Percentiles rank a stretch among this genome's conserved stretches.
Conservation (phyloP, 2,113 vertebrate genomes). For the Aix galericulata region DNA sequence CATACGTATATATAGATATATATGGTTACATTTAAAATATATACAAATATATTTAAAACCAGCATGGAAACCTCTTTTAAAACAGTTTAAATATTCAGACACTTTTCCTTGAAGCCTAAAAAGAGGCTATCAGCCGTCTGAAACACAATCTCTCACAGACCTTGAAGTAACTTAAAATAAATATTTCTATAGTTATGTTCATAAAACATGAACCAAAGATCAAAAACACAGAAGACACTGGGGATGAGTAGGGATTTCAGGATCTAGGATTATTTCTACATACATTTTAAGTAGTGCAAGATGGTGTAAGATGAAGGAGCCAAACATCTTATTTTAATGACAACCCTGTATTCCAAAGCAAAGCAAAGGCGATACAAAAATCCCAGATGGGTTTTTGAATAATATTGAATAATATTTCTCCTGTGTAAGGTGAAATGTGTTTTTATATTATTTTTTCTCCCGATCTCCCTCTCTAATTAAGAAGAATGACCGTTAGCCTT, state of each 20-base stretch:
- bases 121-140: not conserved
- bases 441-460: not conserved
- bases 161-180: slow-evolving; percentile 14
- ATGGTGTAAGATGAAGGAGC: slow-evolving; percentile 30
- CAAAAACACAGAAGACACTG: not conserved
- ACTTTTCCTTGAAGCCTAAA: not conserved
- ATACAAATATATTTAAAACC: not conserved
- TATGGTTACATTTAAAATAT: not conserved
- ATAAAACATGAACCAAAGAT: slow-evolving; percentile 49
- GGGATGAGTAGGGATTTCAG: slow-evolving; percentile 18
- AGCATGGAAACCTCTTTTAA: not conserved
- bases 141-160: not conserved
- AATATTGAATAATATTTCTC: slow-evolving; percentile 18
- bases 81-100: slow-evolving; percentile 1
- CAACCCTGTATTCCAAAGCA: slow-evolving; percentile 15
- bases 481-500: slow-evolving; percentile 22
- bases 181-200: slow-evolving; percentile 22
- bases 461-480: slow-evolving; percentile 28
- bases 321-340: slow-evolving; percentile 57
- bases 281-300: slow-evolving; percentile 47
- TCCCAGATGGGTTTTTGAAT: slow-evolving; percentile 10
- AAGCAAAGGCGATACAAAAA: slow-evolving; percentile 34
- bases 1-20: not conserved
- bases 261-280: slow-evolving; percentile 35
- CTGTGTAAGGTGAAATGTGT: not conserved